Evolutionary conservation across 2,797 vertebrate species (phyloP).

Genomic region (Enteromius anoplus): DNA sequence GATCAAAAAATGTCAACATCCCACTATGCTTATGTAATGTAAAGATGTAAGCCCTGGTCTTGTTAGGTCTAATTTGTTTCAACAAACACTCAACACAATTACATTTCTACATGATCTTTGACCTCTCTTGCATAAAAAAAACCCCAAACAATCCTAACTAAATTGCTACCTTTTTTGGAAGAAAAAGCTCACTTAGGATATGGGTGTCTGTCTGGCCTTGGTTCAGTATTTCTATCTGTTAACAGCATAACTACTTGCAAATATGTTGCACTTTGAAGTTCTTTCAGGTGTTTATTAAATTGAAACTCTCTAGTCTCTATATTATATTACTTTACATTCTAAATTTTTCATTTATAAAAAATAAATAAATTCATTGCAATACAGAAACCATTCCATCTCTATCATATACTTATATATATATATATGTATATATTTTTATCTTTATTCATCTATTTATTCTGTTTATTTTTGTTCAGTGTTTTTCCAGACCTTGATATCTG

Average conservation of each 20-base stretch:
- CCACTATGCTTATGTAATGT: neutral
- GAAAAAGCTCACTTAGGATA: neutral
- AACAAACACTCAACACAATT: neutral
- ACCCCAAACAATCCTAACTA: neutral
- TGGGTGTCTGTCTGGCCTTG: neutral
- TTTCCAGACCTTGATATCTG: neutral
- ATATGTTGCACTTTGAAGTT: neutral
- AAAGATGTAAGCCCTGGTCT: neutral
- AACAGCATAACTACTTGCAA: neutral
- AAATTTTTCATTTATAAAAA: neutral
- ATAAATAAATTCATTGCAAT: neutral
- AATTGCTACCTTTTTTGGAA: neutral
- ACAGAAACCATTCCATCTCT: neutral
- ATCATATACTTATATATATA: neutral
- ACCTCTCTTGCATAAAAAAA: conserved; percentile 16
- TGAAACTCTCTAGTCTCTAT: neutral
- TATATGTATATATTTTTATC: no score
- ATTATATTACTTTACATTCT: neutral
- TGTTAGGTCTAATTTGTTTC: neutral
- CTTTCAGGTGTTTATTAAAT: neutral
- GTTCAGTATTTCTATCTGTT: neutral
- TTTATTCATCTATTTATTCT: neutral
- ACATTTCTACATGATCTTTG: conserved; percentile 22
- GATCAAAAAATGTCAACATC: neutral
- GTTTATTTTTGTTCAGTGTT: neutral